Conservation (phyloP, 1,140 invertebrate genomes). For the Drosophila nikananu region DNA sequence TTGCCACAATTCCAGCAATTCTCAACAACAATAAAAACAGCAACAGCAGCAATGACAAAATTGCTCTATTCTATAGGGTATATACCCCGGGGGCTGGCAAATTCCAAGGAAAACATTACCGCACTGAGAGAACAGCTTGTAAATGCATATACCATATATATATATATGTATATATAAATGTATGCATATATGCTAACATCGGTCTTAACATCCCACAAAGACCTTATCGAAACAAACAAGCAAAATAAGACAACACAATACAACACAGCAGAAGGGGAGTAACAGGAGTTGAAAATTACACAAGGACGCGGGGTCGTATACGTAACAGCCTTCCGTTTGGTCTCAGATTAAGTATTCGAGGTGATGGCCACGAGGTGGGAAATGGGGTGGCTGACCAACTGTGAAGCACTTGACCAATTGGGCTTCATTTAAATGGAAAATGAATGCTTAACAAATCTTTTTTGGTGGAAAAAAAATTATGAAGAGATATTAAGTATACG, state of each 20-base stretch:
- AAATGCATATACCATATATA: constrained; percentile 11
- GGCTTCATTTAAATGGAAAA: neutral
- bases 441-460: neutral
- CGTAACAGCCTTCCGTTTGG: constrained; percentile 12
- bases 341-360: constrained; percentile 15
- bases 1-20: constrained; percentile 36
- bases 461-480: neutral
- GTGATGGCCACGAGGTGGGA: neutral
- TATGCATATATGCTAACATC: constrained; percentile 13
- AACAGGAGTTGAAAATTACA: constrained; percentile 14
- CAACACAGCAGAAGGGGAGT: neutral
- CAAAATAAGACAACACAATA: constrained; percentile 13
- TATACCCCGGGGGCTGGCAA: constrained; percentile 24
- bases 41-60: constrained; percentile 34
- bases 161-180: constrained; percentile 1
- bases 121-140: constrained; percentile 44
- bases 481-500: neutral
- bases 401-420: neutral
- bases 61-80: constrained; percentile 22
- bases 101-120: constrained; percentile 47
- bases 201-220: constrained; percentile 32
- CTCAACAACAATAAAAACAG: constrained; percentile 22
- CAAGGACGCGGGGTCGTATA: constrained; percentile 21
- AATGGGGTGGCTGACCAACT: neutral
- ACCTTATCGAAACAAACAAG: constrained; percentile 52